Base-by-base conservation (phyloP, 1,140 invertebrate species). In the Apis cerana region DNA sequence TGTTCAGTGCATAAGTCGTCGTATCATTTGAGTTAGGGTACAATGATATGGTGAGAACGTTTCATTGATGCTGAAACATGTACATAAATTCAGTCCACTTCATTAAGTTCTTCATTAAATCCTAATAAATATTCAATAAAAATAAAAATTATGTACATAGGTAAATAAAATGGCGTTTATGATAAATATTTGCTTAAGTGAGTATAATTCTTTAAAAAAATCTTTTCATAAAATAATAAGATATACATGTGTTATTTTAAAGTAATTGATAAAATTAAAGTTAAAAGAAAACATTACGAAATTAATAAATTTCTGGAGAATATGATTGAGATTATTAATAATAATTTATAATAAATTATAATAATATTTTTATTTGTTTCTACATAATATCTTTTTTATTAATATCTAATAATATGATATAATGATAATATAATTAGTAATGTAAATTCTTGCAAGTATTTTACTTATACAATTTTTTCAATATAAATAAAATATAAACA, bases 11-110 rank as follows among this genome's bases (percentile, higher is more conserved):
- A 84, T 48, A 17, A 88, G 80, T 88, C 68, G 78, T 89, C 75
- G 54, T 89, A 88, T 89, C 79, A 48, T 88, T 80, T 85, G 62
- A 88, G 75, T 89, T 82, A 89, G 80, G 88, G 82, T 89, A 89
- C 85, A 87, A 85, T 61, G 76, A 61, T 80, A 85, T 61, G 80
- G 65, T 80, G 74, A 78, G 56, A 75, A 75, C 78, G 87, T 89
- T 76, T 62, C 64, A 75, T 67, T 62, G 59, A 70, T 64, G 75
- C 56, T 85, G 54, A 62, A 85, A 69, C 12, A 78, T 93, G 90
- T 93, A 92, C 84, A 92, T 92, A 93, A 89, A 71, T 86, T 91
- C 77, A 75, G 88, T 90, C 87, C 83, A 89, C 88, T 90, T 87
- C 83, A 88, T 85, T 90, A 89, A 91, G 83, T 90, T 86, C 87